Percentiles rank a stretch among this genome's conserved stretches.
Conservation (phyloP, 1,140 invertebrate species). For the Drosophila pseudoananassae region DNA sequence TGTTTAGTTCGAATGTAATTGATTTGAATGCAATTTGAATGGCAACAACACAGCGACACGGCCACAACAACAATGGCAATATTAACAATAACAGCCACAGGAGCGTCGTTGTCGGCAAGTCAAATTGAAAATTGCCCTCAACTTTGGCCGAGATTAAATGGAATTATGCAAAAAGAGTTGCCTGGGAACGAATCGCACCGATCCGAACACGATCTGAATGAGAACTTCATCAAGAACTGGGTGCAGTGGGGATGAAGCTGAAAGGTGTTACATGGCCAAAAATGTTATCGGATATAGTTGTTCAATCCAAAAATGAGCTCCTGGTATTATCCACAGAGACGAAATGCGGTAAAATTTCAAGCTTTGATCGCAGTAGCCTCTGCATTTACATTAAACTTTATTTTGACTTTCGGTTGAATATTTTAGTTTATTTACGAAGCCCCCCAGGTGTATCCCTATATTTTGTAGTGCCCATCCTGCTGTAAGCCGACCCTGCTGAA, state of each 20-base stretch:
- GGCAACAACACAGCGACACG: constrained; percentile 40
- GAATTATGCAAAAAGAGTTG: constrained; percentile 61
- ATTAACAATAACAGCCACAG: constrained; percentile 64
- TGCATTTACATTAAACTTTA: not conserved
- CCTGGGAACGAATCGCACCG: constrained; percentile 36
- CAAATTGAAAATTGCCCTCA: constrained; percentile 73
- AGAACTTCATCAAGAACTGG: constrained; percentile 51
- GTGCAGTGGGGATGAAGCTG: constrained; percentile 43
- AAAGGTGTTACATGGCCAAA: constrained; percentile 31
- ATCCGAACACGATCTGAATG: constrained; percentile 42
- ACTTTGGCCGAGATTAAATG: constrained; percentile 71
- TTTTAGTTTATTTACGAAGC: not conserved
- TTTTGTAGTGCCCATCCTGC: constrained; percentile 24
- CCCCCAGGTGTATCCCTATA: constrained; percentile 12
- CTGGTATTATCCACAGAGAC: not conserved
- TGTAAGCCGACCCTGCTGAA: constrained; percentile 5
- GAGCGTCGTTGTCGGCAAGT: constrained; percentile 52
- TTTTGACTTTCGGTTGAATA: not conserved
- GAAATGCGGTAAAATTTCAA: not conserved
- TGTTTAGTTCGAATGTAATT: constrained; percentile 82
- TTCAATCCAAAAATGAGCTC: not conserved
- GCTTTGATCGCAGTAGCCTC: not conserved
- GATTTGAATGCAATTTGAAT: constrained; percentile 83
- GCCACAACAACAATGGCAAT: constrained; percentile 54
- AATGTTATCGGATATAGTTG: constrained; percentile 28